phyloP scores from a whole-genome alignment of 2,797 vertebrate genomes.

The Cryptoblepharus egeriae region DNA sequence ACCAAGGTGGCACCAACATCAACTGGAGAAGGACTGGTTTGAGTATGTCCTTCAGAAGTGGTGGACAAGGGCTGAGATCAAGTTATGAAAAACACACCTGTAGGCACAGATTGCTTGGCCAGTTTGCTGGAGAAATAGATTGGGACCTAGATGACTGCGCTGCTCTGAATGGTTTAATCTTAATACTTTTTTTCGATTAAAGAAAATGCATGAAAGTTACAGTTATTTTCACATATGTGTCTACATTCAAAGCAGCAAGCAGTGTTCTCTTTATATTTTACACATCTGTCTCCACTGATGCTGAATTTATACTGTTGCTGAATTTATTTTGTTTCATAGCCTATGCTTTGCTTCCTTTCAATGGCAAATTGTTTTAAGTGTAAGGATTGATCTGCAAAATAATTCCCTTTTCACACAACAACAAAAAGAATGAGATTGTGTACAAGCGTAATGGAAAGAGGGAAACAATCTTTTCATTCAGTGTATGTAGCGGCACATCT shows the following conservation, averaged over 20 bases:
- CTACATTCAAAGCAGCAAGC: constrained; percentile 32
- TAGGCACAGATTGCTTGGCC: not conserved
- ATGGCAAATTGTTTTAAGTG: not conserved
- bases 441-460: constrained; percentile 54
- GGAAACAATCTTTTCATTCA: constrained; percentile 62
- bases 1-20: not conserved
- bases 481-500: constrained; percentile 58
- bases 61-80: too few relatives aligned
- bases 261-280: not conserved
- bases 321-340: constrained; percentile 43
- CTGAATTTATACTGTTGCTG: constrained; percentile 38
- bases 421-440: constrained; percentile 39
- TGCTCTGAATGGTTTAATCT: constrained; percentile 47
- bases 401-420: not conserved
- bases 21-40: not conserved
- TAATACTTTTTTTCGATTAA: constrained; percentile 45
- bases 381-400: constrained; percentile 12
- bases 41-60: not conserved
- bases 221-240: constrained; percentile 67
- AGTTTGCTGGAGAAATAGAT: not conserved
- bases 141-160: constrained; percentile 26
- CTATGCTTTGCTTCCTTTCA: constrained; percentile 20
- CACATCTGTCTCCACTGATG: constrained; percentile 12
- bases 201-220: constrained; percentile 58
- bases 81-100: not conserved